phyloP scores from a whole-genome alignment of 2,113 vertebrate species.

The Ciconia maguari region DNA sequence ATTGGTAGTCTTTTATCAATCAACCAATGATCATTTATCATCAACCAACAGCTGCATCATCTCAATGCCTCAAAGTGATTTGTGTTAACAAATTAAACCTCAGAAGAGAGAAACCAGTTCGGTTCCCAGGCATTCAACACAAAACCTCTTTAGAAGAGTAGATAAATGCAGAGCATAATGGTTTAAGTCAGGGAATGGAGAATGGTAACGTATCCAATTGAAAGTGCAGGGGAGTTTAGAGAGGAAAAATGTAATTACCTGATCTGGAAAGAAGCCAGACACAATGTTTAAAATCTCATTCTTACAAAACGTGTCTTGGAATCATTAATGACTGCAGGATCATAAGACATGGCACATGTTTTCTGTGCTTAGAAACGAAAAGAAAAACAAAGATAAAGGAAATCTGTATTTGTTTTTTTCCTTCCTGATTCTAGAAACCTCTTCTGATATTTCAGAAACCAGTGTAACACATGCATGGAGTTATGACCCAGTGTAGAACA shows the following conservation, averaged over 20 bases:
- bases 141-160: not conserved
- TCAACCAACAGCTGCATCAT: not conserved
- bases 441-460: not conserved
- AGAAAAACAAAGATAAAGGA: not conserved
- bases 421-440: not conserved
- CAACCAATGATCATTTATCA: not conserved
- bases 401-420: not conserved
- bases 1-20: not conserved
- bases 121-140: not conserved
- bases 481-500: not conserved
- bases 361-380: not conserved
- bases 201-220: not conserved
- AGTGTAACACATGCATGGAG: not conserved
- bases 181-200: not conserved
- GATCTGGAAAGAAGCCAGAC: not conserved
- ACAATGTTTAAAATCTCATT: not conserved
- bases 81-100: not conserved
- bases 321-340: not conserved
- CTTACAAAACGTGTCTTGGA: not conserved
- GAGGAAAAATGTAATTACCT: constrained; percentile 10
- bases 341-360: not conserved
- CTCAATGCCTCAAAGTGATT: not conserved
- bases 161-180: not conserved
- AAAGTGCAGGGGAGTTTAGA: not conserved
- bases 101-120: not conserved